These are phyloP conservation scores for Glareola pratincola DNA, from an alignment of 2,113 vertebrate genomes.

Conservation along the genomic window DNA sequence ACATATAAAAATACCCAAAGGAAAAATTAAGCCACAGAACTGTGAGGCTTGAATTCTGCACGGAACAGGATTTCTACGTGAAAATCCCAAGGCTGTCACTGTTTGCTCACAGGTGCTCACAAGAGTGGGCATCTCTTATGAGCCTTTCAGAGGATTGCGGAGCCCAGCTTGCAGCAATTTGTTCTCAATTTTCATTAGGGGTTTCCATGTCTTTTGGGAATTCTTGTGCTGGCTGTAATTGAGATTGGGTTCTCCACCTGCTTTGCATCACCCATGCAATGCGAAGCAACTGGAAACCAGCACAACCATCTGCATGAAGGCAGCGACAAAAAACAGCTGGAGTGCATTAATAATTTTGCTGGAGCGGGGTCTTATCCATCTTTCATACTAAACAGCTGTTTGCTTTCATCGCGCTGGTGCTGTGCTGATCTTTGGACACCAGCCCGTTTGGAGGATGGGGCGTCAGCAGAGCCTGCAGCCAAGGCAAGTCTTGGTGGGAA, in stretches of 20 bases:
- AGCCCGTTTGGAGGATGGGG: background rate
- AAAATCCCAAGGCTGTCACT: background rate
- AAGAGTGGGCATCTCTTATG: background rate
- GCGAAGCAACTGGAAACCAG: background rate
- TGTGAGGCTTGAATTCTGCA: background rate
- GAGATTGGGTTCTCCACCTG: background rate
- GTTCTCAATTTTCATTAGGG: background rate
- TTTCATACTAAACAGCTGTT: background rate
- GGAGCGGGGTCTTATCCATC: background rate
- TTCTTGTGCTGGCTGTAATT: background rate
- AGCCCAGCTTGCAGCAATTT: background rate
- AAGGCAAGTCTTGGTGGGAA: background rate
- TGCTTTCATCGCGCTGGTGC: background rate
- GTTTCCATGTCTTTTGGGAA: background rate
- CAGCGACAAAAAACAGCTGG: background rate
- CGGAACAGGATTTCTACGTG: background rate
- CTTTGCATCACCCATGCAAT: background rate
- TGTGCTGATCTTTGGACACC: background rate
- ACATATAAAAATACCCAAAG: background rate
- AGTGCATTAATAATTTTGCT: background rate
- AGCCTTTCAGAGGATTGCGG: background rate
- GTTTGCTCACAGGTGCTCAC: background rate
- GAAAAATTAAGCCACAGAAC: background rate
- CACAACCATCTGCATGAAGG: background rate
- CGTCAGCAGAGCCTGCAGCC: background rate